phyloP scores from a whole-genome alignment of 37 sponge, comb jelly and placozoan genomes.

The Axinella damicornis region DNA sequence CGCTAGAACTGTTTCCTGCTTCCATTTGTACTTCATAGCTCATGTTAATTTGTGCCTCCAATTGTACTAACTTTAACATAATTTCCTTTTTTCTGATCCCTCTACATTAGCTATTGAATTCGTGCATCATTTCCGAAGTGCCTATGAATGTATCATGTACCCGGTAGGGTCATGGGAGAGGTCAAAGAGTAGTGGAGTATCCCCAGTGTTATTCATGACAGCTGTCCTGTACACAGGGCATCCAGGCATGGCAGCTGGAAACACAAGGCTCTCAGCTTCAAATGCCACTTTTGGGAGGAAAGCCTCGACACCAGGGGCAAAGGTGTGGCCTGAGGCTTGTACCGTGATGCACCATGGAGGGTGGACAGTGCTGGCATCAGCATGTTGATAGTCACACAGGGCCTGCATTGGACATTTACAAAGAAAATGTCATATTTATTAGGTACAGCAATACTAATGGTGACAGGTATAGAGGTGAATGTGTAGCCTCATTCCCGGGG shows the following conservation, averaged over 20 bases:
- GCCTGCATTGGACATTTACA: neutral
- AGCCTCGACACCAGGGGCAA: slow-evolving; percentile 59
- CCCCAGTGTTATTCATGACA: slow-evolving; percentile 71
- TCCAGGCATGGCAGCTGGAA: slow-evolving; percentile 70
- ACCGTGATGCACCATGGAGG: slow-evolving; percentile 91
- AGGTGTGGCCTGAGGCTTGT: slow-evolving; percentile 80
- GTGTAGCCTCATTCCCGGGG: no score
- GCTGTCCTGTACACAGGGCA: slow-evolving; percentile 69
- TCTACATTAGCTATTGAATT: no score
- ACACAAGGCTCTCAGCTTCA: slow-evolving; percentile 45
- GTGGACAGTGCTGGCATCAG: slow-evolving; percentile 45
- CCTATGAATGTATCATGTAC: slow-evolving; percentile 41
- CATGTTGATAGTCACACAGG: slow-evolving; percentile 26
- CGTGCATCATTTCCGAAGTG: no score
- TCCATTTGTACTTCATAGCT: no score
- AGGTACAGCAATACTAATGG: no score
- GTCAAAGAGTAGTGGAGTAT: slow-evolving; percentile 75
- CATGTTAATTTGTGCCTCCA: no score
- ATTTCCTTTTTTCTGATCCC: no score
- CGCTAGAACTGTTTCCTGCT: no score
- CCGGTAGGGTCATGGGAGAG: slow-evolving; percentile 68
- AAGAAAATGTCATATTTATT: neutral
- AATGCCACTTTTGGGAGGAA: slow-evolving; percentile 66
- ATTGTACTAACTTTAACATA: neutral
- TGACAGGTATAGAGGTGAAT: no score